Base-by-base conservation (phyloP, 2,113 vertebrate genomes). In the Australoheros scitulus region DNA sequence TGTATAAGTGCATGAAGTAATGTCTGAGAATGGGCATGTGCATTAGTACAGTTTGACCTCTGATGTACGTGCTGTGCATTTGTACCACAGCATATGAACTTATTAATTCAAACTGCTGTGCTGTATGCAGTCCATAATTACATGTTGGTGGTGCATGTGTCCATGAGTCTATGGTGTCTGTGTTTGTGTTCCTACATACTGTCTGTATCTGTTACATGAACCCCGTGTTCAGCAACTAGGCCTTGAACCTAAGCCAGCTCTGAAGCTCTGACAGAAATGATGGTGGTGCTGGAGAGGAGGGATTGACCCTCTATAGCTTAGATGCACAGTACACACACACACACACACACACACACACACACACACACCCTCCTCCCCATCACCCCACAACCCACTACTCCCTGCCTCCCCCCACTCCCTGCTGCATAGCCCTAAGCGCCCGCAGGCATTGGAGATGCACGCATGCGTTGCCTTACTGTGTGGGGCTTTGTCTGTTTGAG, bases 401-500 rank as follows among this genome's bases (percentile, higher is more conserved):
- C 74, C 72, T 50, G 38, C 76, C 80, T 76, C 87, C 90, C 88
- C 83, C 87, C 74, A 79, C 77, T 89, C 89, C 89, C 88, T 89
- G 90, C 93, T 91, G 88, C 93, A 93, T 86, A 87, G 92, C 91
- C 91, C 88, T 85, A 74, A 80, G 88, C 5, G 81, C 94, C 94
- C 60, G 89, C 90, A 91, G 94, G 94, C 92, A 34, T 77, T 88
- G 79, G 87, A 89, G 90, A 94, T 91, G 92, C 92, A 94, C 89
- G 91, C 92, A 93, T 95, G 92, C 89, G 77, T 93, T 88, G 90
- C 86, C 82, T 90, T 87, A 81, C 90, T 90, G 88, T 93, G 84
- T 93, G 86, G 91, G 90, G 90, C 92, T 94, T 93, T 95, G 93
- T 94, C 89, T 93, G 90, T 89, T 78, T 88, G 89, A 86, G 90